Evolutionary conservation across 2,888 invertebrate species (phyloP).

Genomic region (Ochropleura leucogaster): DNA sequence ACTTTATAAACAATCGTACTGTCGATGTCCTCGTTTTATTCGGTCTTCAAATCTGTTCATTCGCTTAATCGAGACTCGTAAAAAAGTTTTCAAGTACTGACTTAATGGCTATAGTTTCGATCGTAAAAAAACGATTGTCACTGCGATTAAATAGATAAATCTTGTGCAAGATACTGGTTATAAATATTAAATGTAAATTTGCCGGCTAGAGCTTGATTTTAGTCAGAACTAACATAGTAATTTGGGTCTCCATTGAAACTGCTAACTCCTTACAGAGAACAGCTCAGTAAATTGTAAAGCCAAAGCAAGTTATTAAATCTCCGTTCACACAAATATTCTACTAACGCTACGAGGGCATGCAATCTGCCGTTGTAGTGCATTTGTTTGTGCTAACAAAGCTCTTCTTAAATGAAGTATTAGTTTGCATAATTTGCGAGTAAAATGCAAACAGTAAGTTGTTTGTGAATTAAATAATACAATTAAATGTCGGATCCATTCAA

Average conservation of each 20-base stretch:
- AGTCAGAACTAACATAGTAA: conserved; percentile 44
- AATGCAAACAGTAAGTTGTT: conserved; percentile 1
- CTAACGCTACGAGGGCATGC: conserved; percentile 37
- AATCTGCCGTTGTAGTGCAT: conserved; percentile 35
- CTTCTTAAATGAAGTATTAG: conserved; percentile 19
- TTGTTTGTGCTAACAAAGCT: conserved; percentile 39
- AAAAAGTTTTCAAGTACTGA: conserved; percentile 72
- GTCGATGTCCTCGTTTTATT: conserved; percentile 67
- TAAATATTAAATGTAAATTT: conserved; percentile 36
- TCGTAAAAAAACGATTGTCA: conserved; percentile 66
- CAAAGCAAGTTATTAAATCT: conserved; percentile 56
- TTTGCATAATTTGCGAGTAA: background rate
- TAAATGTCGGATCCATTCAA: background rate
- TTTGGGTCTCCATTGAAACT: conserved; percentile 52
- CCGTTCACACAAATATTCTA: conserved; percentile 49
- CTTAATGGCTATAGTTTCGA: conserved; percentile 68
- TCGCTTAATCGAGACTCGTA: conserved; percentile 74
- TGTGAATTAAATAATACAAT: background rate
- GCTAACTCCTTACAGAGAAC: conserved; percentile 36
- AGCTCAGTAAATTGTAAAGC: conserved; percentile 50
- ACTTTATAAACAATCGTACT: conserved; percentile 65
- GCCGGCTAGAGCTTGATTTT: conserved; percentile 14
- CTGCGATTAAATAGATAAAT: conserved; percentile 48
- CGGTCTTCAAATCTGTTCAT: conserved; percentile 70
- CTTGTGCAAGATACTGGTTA: conserved; percentile 27